Base-by-base conservation (phyloP, 2,797 vertebrate species). In the Cirrhinus mrigala region DNA sequence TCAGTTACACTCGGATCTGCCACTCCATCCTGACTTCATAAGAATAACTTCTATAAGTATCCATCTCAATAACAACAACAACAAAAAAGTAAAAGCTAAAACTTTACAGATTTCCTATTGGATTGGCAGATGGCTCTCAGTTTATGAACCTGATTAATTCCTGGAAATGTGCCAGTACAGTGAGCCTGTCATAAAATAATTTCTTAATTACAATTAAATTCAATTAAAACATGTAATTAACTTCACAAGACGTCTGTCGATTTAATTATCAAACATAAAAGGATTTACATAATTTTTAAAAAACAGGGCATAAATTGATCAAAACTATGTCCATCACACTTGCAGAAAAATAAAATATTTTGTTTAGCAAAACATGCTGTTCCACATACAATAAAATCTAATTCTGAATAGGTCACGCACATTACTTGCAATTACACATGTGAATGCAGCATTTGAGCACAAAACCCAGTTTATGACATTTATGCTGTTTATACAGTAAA, bases 181-280 rank as follows among this genome's bases (percentile, higher is more conserved):
- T 80, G 6, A 33, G 60, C 14, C 33, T 37, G 27, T 69, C 64
- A 54, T 81, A 54, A 70, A 69, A 69, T 37, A 56, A 62, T 46
- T 48, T 14, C 33, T 71, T 60, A 73, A 82, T 82, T 48, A 82
- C 16, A n/a, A 82, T 73, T 73, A 46, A 27, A 56, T 60, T 82
- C 16, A 70, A 71, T 82, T 60, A 29, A 71, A 73, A 46, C 3
- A 44, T 6, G 2, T 48, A 46, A 73, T 82, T 48, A 62, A 60
- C 54, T 60, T n/a, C 24, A 27, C 33, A 71, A 56, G n/a, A 73
- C 20, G 16, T 73, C 54, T 58, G n/a, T 56, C 10, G 3, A 60
- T 82, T 60, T 82, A 82, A 82, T 79, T 82, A 82, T 71, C 52
- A 40, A 60, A 82, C n/a, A 81, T 56, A 37, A 71, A 46, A 71